Evolutionary conservation across 2,113 vertebrate genomes (phyloP).

Genomic region (Cynocephalus volans): DNA sequence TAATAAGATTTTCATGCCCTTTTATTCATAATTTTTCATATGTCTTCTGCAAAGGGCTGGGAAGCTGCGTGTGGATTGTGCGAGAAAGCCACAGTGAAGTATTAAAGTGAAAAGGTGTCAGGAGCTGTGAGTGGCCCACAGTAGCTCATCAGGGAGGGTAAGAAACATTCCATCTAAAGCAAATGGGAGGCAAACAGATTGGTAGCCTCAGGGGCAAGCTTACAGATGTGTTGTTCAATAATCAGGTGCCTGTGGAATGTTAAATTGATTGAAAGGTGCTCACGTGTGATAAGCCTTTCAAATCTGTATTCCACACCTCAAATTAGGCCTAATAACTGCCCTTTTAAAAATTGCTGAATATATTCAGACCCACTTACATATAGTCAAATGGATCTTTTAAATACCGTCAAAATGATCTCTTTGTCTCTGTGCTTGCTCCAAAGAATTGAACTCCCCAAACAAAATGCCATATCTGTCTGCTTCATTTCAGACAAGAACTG

Average conservation of each 20-base stretch:
- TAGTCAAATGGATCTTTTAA: slow-evolving; percentile 13
- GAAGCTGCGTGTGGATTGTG: too few species aligned
- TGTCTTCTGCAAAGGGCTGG: background rate
- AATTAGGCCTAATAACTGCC: background rate
- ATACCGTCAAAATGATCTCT: background rate
- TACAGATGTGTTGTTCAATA: background rate
- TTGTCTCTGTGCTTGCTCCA: background rate
- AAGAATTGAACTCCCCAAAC: background rate
- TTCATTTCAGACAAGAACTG: background rate
- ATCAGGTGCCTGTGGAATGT: background rate
- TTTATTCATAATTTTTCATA: slow-evolving; percentile 6
- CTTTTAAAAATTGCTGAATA: slow-evolving; percentile 23
- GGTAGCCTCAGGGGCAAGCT: background rate
- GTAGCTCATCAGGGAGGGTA: background rate
- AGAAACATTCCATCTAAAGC: background rate
- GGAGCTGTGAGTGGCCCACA: accelerated
- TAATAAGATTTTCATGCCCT: slow-evolving; percentile 52
- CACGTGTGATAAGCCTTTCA: background rate
- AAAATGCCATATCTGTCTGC: background rate
- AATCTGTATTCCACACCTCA: background rate
- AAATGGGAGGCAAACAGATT: background rate
- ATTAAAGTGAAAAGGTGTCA: background rate
- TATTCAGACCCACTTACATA: background rate
- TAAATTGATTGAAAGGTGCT: background rate
- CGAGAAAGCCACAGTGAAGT: background rate